A percentile compares a stretch with the other conserved stretches of the same genome.
These are phyloP conservation scores for Brotula barbata DNA, from an alignment of 2,797 vertebrate species.

Conservation along the genomic window DNA sequence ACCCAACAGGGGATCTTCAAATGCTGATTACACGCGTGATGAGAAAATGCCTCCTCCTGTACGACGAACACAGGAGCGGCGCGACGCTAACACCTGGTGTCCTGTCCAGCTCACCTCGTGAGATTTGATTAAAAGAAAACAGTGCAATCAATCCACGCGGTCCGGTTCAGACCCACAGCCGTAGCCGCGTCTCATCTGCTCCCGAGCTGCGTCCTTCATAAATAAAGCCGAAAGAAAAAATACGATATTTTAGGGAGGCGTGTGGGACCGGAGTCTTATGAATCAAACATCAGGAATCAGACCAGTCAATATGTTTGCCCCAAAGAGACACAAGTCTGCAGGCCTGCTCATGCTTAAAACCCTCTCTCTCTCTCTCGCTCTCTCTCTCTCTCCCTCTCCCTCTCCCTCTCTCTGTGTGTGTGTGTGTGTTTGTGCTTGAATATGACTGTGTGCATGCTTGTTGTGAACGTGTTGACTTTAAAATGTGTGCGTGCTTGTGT, in stretches of 20 bases:
- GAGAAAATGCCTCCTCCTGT: too few relatives aligned
- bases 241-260: slow-evolving; percentile 1
- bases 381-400: slow-evolving; percentile 1
- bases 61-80: too few relatives aligned
- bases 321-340: neutral
- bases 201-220: neutral
- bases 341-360: slow-evolving; percentile 5
- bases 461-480: too few relatives aligned
- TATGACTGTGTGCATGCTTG: too few relatives aligned
- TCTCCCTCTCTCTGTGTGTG: neutral
- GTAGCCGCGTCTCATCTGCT: neutral
- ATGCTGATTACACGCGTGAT: too few relatives aligned
- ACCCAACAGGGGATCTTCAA: too few relatives aligned
- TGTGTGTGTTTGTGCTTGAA: neutral
- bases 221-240: slow-evolving; percentile 2
- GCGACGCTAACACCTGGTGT: too few relatives aligned
- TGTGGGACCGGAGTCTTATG: slow-evolving; percentile 15
- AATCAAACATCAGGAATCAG: slow-evolving; percentile 33
- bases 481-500: too few relatives aligned
- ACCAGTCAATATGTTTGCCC: slow-evolving; percentile 27
- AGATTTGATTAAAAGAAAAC: neutral
- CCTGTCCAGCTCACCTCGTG: neutral
- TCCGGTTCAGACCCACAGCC: neutral
- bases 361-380: neutral
- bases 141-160: neutral